These are phyloP conservation scores for Polypedilum pembai DNA, from an alignment of 1,140 invertebrate species.

Conservation along the genomic window DNA sequence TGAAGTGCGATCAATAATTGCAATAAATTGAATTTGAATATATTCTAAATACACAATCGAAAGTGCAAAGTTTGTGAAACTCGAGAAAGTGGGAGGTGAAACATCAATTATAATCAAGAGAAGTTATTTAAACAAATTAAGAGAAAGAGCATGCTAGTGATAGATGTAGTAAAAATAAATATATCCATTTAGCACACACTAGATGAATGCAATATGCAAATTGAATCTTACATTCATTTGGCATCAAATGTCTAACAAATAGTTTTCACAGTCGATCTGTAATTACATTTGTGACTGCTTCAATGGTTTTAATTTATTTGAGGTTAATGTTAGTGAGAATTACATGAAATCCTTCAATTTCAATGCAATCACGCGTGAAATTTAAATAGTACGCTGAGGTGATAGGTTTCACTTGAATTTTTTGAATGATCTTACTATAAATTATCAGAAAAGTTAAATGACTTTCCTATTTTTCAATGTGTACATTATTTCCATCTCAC, in stretches of 20 bases:
- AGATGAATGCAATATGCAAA: background rate
- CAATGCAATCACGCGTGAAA: background rate
- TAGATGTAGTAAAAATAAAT: too few relatives aligned
- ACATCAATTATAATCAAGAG: too few relatives aligned
- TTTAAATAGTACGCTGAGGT: background rate
- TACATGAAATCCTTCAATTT: background rate
- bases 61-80: too few relatives aligned
- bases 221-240: background rate
- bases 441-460: too few relatives aligned
- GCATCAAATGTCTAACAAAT: conserved; percentile 7
- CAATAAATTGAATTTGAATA: too few relatives aligned
- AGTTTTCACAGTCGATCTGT: conserved; percentile 1
- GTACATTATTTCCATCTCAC: background rate
- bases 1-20: background rate
- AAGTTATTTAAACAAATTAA: too few relatives aligned
- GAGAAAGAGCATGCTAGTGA: too few relatives aligned
- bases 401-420: background rate
- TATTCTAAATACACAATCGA: too few relatives aligned
- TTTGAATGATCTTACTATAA: background rate
- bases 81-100: too few relatives aligned
- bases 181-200: too few relatives aligned
- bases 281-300: background rate
- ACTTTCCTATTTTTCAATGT: too few relatives aligned
- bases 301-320: background rate
- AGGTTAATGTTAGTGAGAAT: background rate